These are phyloP conservation scores for Zosterops japonicus DNA, from an alignment of 2,113 vertebrate genomes.

Conservation along the genomic window DNA sequence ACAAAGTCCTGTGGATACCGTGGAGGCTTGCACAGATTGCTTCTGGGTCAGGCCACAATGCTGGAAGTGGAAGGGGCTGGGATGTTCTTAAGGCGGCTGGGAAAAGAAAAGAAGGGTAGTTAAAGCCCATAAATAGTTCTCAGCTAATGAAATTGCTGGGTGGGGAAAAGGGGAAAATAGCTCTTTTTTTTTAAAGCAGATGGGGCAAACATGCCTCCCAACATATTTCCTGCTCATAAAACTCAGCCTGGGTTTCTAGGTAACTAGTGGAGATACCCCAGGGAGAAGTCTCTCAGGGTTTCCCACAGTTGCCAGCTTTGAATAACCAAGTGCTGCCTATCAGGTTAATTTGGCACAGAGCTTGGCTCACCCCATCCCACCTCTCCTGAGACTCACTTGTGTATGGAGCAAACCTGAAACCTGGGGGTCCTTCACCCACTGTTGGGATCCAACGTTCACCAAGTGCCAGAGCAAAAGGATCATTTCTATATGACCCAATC, in stretches of 20 bases:
- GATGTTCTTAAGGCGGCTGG: neutral
- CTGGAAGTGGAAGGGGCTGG: constrained; percentile 20
- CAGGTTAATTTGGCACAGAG: neutral
- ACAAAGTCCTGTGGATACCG: neutral
- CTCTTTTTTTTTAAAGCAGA: constrained; percentile 42
- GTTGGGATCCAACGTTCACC: neutral
- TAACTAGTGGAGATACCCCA: constrained; percentile 8
- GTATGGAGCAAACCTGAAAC: neutral
- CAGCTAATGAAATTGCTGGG: constrained; percentile 50
- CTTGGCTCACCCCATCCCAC: neutral
- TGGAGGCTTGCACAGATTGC: neutral
- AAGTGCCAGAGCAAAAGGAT: neutral
- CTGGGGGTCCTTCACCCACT: fast-evolving
- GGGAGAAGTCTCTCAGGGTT: neutral
- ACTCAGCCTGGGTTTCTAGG: constrained; percentile 54
- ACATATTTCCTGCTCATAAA: constrained; percentile 63
- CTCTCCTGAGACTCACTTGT: neutral
- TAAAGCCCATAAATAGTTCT: constrained; percentile 57
- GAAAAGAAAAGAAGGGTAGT: constrained; percentile 7
- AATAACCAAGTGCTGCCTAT: neutral
- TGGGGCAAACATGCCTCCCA: constrained; percentile 8
- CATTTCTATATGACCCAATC: neutral
- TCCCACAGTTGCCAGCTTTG: neutral
- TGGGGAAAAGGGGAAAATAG: neutral
- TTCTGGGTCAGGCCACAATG: constrained; percentile 12